Evolutionary conservation across 2,888 invertebrate genomes (phyloP), one percentile per base, ranked within the genome.

Genomic region (Ganaspis brasiliensis): DNA sequence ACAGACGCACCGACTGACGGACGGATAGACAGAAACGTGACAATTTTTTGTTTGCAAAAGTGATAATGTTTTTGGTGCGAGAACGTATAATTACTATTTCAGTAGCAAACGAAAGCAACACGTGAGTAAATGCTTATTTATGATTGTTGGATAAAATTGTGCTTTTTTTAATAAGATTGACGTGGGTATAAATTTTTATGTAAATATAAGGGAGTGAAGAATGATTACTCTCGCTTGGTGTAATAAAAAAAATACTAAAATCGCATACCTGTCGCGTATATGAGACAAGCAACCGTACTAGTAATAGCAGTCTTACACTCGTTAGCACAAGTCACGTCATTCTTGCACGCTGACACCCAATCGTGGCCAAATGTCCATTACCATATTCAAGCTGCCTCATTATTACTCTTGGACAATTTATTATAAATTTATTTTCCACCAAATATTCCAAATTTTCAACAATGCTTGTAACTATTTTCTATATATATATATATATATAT

Each of bases 301-400:
- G 52, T 78, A 81, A 77, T 78, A 70, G 84, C 81, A 79, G 82
- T 84, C 78, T 82, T 79, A 82, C 78, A 78, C 81, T 79, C 72
- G 78, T 80, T 79, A 74, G 81, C 79, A 63, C 37, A 76, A 67
- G 79, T 79, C 81, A 77, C 82, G 83, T 82, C 81, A 77, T 31
- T 31, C 31, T 31, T 31, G 31, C 31, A 31, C 31, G 77, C 80
- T 78, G 84, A 80, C 84, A 81, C 77, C 79, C 83, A 84, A 85
- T 86, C 83, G 81, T 79, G 73, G 77, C 83, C 79, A 80, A 85
- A 85, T 82, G 74, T 76, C 81, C 75, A 85, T 86, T 86, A 85
- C 81, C 84, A 86, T 86, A 86, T 86, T 85, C 83, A 86, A 85
- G 84, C 83, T 83, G 74, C 49, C 80, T 76, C 77, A 76, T 83